Evolutionary conservation across 2,797 vertebrate genomes (phyloP), one percentile per base, ranked within the genome.

Genomic region (Sebastes elongatus): DNA sequence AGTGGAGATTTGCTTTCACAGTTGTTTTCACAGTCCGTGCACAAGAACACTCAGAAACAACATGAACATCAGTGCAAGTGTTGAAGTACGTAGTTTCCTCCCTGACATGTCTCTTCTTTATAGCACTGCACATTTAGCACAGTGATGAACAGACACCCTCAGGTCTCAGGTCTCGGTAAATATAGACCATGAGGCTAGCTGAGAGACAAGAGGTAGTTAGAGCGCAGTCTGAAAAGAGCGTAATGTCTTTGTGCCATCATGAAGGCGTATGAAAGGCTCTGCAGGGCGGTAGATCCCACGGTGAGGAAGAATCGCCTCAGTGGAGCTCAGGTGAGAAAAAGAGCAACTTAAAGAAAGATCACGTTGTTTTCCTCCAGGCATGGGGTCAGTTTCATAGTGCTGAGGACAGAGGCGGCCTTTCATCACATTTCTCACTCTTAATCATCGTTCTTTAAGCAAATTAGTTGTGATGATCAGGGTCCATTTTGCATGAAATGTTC

Each of bases 391-490:
- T 81, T 63, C 35, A 11, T 60, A 23, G 30, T 0, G 22, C 30
- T 11, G 33, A 33, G 55, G n/a, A 86, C 80, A 88, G 79, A 87
- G 14, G 11, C n/a, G 0, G 53, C 52, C 75, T 85, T 82, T 88
- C 64, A 74, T 85, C 8, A 9, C 46, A 1, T 42, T 0, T 75
- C 65, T 77, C 76, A 25, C 82, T 85, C 76, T 7, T 33, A 77
- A 33, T 69, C 63, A 65, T 71, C 8, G 2, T 74, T 38, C 64
- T 82, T 56, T 80, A 92, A 88, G 57, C 90, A 94, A 93, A 93
- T 88, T 14, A 82, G 78, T 86, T 83, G 82, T 85, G 77, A 64
- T 14, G 81, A 27, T 42, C 2, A 2, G 28, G 6, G 3, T 23
- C 5, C 18, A 52, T 87, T 52, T 92, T 91, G 87, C 87, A 89